Evolutionary conservation across 2,888 invertebrate genomes (phyloP).

Genomic region (Perithous albicinctus): DNA sequence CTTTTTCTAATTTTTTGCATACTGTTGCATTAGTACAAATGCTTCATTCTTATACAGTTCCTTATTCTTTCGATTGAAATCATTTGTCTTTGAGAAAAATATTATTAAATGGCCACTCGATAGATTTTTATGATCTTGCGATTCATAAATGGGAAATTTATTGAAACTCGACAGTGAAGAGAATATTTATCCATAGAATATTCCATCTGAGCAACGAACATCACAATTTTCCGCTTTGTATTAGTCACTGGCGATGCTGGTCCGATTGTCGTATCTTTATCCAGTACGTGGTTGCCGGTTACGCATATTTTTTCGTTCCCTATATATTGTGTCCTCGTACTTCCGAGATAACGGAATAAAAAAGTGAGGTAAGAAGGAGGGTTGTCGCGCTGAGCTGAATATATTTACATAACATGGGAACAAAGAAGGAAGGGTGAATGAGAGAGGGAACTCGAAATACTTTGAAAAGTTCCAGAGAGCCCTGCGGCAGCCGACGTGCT

Average conservation of each 20-base stretch:
- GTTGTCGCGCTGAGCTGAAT: conserved; percentile 66
- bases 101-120: neutral
- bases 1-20: too few relatives aligned
- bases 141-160: neutral
- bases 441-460: conserved; percentile 56
- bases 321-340: conserved; percentile 37
- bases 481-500: conserved; percentile 50
- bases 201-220: conserved; percentile 2
- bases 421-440: conserved; percentile 24
- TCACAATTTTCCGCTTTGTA: conserved; percentile 38
- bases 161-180: neutral
- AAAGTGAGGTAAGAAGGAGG: conserved; percentile 57
- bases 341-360: conserved; percentile 51
- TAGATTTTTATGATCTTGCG: neutral
- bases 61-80: neutral
- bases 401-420: conserved; percentile 70
- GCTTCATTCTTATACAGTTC: too few relatives aligned
- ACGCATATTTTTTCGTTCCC: conserved; percentile 63
- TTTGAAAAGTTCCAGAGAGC: conserved; percentile 64
- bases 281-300: conserved; percentile 48
- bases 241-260: conserved; percentile 46
- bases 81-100: neutral
- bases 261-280: conserved; percentile 53
- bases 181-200: neutral
- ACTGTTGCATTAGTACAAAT: neutral